phyloP scores from a whole-genome alignment of 2,888 invertebrate genomes.

The Orchesellides sinensis region DNA sequence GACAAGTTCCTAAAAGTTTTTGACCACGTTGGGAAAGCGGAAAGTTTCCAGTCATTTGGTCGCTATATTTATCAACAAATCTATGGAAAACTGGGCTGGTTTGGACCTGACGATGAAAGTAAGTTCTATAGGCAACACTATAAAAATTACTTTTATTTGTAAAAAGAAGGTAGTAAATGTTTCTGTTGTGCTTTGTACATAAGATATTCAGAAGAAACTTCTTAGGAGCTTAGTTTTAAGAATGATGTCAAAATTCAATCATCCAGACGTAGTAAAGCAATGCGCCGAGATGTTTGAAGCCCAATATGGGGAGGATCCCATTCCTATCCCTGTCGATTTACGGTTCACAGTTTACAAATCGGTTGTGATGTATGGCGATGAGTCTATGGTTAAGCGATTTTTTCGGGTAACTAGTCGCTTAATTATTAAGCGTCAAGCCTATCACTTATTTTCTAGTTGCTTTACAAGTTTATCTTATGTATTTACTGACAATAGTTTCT shows the following conservation, averaged over 20 bases:
- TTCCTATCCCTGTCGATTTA: slow-evolving; percentile 63
- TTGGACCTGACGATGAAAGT: slow-evolving; percentile 58
- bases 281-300: slow-evolving; percentile 59
- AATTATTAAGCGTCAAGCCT: background rate
- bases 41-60: slow-evolving; percentile 64
- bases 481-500: too few relatives aligned
- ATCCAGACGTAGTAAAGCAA: slow-evolving; percentile 38
- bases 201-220: slow-evolving; percentile 51
- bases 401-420: slow-evolving; percentile 42
- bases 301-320: slow-evolving; percentile 24
- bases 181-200: background rate
- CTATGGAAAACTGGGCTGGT: slow-evolving; percentile 64
- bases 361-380: slow-evolving; percentile 63
- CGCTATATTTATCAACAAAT: slow-evolving; percentile 60
- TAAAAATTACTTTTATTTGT: too few relatives aligned
- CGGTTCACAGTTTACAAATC: slow-evolving; percentile 61
- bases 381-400: slow-evolving; percentile 46
- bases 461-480: too few relatives aligned
- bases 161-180: background rate
- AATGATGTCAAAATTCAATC: slow-evolving; percentile 59
- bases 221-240: slow-evolving; percentile 56
- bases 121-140: too few relatives aligned
- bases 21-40: slow-evolving; percentile 81
- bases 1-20: slow-evolving; percentile 82
- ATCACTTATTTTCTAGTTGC: background rate